These are phyloP conservation scores for Acestrorhynchus altus DNA, from an alignment of 2,797 vertebrate species.

Conservation along the genomic window DNA sequence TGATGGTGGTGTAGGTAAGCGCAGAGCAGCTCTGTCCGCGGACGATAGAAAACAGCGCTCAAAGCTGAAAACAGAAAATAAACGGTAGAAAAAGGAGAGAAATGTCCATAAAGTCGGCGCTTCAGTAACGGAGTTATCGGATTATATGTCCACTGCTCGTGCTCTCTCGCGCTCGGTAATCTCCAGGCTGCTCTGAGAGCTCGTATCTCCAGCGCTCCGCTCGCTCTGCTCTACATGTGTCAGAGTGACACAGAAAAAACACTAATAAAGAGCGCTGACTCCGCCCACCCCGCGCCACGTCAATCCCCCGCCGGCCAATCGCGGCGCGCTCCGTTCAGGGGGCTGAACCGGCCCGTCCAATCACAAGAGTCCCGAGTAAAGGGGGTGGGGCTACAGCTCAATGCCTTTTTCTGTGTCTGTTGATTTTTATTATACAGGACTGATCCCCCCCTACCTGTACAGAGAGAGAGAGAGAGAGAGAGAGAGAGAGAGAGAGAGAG, in stretches of 20 bases:
- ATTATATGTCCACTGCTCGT: slow-evolving; percentile 86
- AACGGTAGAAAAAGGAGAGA: not conserved
- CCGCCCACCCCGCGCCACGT: slow-evolving; percentile 82
- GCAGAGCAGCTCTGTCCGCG: slow-evolving; percentile 46
- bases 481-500: too few species aligned
- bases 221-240: slow-evolving; percentile 86
- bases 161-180: too few species aligned
- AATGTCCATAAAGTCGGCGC: slow-evolving; percentile 27
- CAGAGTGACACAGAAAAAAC: slow-evolving; percentile 86
- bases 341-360: slow-evolving; percentile 91
- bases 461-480: too few species aligned
- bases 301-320: slow-evolving; percentile 82
- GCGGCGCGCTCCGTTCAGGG: slow-evolving; percentile 78
- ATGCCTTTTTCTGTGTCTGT: slow-evolving; percentile 18
- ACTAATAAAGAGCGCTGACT: slow-evolving; percentile 77
- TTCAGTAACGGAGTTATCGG: slow-evolving; percentile 80
- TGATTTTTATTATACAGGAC: slow-evolving; percentile 26
- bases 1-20: too few species aligned
- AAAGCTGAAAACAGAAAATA: not conserved
- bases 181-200: too few species aligned
- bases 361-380: slow-evolving; percentile 72
- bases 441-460: slow-evolving; percentile 10
- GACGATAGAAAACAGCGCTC: slow-evolving; percentile 21
- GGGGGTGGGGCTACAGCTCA: slow-evolving; percentile 72
- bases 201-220: slow-evolving; percentile 21